A percentile compares a stretch with the other conserved stretches of the same genome.
These are phyloP conservation scores for Trididemnum miniatum DNA, from an alignment of 23 tunicate species.

Conservation along the genomic window DNA sequence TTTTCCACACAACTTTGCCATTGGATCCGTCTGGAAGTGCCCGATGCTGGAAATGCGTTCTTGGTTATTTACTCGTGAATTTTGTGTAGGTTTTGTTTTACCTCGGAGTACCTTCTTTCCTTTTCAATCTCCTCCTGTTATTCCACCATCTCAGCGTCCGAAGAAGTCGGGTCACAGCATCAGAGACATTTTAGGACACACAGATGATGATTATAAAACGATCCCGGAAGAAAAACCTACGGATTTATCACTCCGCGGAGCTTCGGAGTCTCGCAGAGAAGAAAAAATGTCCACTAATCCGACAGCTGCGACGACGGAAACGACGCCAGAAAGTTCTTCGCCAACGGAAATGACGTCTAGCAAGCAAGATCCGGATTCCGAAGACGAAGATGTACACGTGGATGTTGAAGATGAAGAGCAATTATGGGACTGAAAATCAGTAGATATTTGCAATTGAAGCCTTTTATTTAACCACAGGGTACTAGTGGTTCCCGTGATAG, in stretches of 20 bases:
- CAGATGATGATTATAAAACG: slow-evolving; percentile 52
- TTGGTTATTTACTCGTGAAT: too few species aligned
- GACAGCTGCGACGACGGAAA: neutral
- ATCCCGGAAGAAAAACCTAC: neutral
- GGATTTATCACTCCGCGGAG: neutral
- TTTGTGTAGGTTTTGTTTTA: slow-evolving; percentile 37
- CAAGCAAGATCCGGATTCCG: slow-evolving; percentile 17
- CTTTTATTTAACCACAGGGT: too few species aligned
- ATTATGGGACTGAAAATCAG: slow-evolving; percentile 89
- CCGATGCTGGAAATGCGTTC: too few species aligned
- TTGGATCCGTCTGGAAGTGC: too few species aligned
- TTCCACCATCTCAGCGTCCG: slow-evolving; percentile 21
- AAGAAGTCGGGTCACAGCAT: slow-evolving; percentile 82
- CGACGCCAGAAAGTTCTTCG: neutral
- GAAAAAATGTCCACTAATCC: slow-evolving; percentile 1
- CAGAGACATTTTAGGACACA: slow-evolving; percentile 84
- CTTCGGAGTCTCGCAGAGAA: slow-evolving; percentile 3
- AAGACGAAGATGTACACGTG: slow-evolving; percentile 66
- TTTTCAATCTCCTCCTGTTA: slow-evolving; percentile 24
- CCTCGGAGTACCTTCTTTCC: slow-evolving; percentile 54
- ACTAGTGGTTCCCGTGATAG: too few species aligned
- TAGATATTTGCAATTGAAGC: too few species aligned
- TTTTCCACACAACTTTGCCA: too few species aligned
- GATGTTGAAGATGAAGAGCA: slow-evolving; percentile 92
- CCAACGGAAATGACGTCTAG: neutral